Conservation (phyloP, 2,888 invertebrate species). For the Tipula vernalis region DNA sequence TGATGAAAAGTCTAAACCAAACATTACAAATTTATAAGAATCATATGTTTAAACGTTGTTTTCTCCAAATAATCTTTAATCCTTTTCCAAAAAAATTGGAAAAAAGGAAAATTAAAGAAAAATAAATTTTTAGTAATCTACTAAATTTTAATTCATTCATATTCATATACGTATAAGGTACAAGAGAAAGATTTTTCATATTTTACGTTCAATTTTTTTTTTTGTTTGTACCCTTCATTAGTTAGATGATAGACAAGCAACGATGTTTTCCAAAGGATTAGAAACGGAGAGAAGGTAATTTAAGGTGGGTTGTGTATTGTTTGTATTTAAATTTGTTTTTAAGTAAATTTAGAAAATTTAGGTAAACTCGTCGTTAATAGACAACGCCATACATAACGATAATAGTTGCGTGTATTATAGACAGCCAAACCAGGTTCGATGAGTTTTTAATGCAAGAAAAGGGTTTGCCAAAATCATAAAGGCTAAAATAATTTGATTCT, state of each 20-base stretch:
- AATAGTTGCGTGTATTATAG: no score
- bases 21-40: background rate
- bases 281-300: background rate
- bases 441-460: no score
- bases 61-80: slow-evolving; percentile 4
- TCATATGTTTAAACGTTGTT: background rate
- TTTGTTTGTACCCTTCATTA: background rate
- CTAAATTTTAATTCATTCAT: background rate
- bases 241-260: background rate
- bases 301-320: background rate
- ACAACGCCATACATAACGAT: background rate
- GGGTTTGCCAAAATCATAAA: no score
- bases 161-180: background rate
- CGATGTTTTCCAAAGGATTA: background rate
- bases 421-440: no score
- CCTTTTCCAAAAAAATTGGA: background rate
- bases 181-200: background rate
- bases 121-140: background rate
- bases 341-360: background rate
- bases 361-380: background rate
- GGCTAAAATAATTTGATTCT: no score
- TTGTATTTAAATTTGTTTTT: background rate
- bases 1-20: background rate
- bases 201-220: background rate
- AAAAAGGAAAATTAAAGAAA: background rate